These are phyloP conservation scores for Poecilia gillii DNA, from an alignment of 2,797 vertebrate genomes.

Conservation along the genomic window DNA sequence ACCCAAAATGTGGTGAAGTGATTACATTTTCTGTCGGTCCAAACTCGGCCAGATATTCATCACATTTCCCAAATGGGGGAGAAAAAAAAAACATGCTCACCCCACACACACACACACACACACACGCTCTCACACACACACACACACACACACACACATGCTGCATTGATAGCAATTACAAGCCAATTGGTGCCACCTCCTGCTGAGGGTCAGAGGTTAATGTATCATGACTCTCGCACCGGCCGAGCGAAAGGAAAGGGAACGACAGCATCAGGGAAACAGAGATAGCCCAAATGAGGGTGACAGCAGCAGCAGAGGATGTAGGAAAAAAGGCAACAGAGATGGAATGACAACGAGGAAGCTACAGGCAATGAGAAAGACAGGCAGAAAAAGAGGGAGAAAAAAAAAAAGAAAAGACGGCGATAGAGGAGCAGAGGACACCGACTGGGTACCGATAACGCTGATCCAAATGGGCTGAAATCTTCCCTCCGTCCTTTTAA, in stretches of 20 bases:
- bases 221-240: constrained; percentile 51
- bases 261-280: constrained; percentile 27
- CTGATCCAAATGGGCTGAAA: constrained; percentile 36
- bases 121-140: no score
- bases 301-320: constrained; percentile 56
- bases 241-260: constrained; percentile 26
- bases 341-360: constrained; percentile 61
- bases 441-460: constrained; percentile 28
- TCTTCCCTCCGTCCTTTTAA: constrained; percentile 37
- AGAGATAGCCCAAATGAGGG: constrained; percentile 42
- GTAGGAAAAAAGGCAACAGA: constrained; percentile 51
- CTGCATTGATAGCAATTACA: constrained; percentile 60
- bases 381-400: constrained; percentile 7
- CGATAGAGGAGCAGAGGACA: constrained; percentile 31
- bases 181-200: constrained; percentile 59
- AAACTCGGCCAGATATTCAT: constrained; percentile 47
- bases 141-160: constrained; percentile 23
- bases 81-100: constrained; percentile 32
- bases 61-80: constrained; percentile 25
- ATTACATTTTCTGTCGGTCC: constrained; percentile 27
- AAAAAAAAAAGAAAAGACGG: constrained; percentile 20
- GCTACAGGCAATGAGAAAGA: constrained; percentile 41
- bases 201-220: constrained; percentile 68
- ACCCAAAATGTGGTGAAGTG: constrained; percentile 63
- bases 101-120: no score